These are phyloP conservation scores for Nothoprocta pentlandii DNA, from an alignment of 2,113 vertebrate genomes.

Conservation along the genomic window DNA sequence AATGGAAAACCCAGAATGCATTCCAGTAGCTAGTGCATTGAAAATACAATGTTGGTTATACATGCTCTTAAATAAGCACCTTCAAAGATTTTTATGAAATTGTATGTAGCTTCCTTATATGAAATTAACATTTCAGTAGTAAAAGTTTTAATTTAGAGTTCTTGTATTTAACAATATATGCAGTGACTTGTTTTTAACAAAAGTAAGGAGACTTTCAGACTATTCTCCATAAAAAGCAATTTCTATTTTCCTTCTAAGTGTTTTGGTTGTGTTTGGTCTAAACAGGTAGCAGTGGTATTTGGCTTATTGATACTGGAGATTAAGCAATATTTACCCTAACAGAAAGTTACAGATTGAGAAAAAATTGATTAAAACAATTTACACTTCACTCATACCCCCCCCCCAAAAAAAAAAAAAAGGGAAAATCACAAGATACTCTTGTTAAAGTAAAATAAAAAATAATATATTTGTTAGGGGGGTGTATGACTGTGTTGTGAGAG, in stretches of 20 bases:
- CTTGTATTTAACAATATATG: not conserved
- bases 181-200: not conserved
- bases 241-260: not conserved
- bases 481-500: not conserved
- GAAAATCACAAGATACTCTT: not conserved
- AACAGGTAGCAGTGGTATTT: not conserved
- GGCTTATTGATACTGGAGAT: not conserved
- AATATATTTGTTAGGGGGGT: not conserved
- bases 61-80: not conserved
- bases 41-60: not conserved
- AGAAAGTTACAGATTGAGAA: not conserved
- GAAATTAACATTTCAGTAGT: not conserved
- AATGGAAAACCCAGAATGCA: not conserved
- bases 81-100: not conserved
- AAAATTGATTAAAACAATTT: not conserved
- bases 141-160: not conserved
- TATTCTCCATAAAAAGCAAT: not conserved
- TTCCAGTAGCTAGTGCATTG: not conserved
- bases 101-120: not conserved
- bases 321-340: not conserved
- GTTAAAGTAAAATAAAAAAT: not conserved
- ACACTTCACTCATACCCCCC: not conserved
- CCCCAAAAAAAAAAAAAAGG: not conserved
- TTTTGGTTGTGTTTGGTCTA: not conserved
- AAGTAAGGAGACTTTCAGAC: not conserved